Evolutionary conservation across 2,888 invertebrate genomes (phyloP).

Genomic region (Lithophane socia): DNA sequence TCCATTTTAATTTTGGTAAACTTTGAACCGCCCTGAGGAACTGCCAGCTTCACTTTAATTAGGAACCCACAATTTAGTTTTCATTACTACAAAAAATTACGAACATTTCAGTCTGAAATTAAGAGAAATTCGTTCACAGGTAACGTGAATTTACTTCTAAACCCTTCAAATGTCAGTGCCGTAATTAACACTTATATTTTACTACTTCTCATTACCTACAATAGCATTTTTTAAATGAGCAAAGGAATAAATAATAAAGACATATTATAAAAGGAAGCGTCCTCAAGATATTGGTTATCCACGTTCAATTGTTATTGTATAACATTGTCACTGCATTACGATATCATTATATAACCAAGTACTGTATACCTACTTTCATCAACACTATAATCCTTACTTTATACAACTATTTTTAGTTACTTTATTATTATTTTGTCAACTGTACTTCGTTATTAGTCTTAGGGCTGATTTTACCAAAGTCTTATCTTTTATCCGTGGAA

Average conservation of each 20-base stretch:
- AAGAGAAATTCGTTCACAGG: neutral
- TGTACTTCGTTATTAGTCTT: too few species aligned
- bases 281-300: slow-evolving; percentile 49
- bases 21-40: neutral
- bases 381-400: too few species aligned
- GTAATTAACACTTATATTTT: neutral
- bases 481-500: too few species aligned
- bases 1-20: neutral
- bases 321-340: slow-evolving; percentile 51
- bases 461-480: too few species aligned
- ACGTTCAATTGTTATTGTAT: slow-evolving; percentile 55
- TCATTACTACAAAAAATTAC: neutral
- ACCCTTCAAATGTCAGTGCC: neutral
- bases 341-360: slow-evolving; percentile 46
- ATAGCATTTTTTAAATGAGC: neutral
- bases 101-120: neutral
- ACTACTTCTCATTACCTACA: neutral
- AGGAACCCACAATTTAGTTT: neutral
- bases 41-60: neutral
- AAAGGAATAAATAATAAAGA: slow-evolving; percentile 12
- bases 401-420: too few species aligned
- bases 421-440: too few species aligned
- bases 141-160: neutral
- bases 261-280: slow-evolving; percentile 14
- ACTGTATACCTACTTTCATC: slow-evolving; percentile 15